Evolutionary conservation across 2,888 invertebrate species (phyloP).

Genomic region (Anorthoa munda): DNA sequence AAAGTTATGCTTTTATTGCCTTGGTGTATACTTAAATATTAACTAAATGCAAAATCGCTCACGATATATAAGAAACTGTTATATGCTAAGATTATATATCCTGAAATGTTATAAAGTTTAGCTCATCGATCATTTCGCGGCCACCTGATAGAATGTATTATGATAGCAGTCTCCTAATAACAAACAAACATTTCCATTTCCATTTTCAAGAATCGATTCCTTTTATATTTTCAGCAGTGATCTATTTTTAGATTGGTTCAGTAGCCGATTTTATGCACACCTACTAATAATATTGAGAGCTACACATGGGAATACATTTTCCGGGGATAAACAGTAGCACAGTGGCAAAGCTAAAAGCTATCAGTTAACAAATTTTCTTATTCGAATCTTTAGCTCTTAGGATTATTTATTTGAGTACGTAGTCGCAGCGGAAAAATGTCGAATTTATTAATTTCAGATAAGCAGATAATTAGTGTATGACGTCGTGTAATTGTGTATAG

Average conservation of each 20-base stretch:
- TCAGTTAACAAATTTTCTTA: background rate
- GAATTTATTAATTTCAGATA: too few species aligned
- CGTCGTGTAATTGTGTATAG: too few species aligned
- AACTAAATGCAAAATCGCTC: constrained; percentile 42
- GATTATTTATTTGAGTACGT: too few species aligned
- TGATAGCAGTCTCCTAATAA: constrained; percentile 1
- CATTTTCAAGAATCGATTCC: background rate
- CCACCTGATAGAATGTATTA: constrained; percentile 11
- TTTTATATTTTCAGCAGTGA: background rate
- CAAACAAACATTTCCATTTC: constrained; percentile 18
- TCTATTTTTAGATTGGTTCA: background rate
- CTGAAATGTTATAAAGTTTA: constrained; percentile 11
- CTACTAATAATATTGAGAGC: background rate
- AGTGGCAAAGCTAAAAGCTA: background rate
- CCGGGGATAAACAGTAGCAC: too few species aligned
- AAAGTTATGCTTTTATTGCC: constrained; percentile 74
- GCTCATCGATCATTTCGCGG: constrained; percentile 6
- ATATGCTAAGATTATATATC: constrained; percentile 3
- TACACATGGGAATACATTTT: too few species aligned
- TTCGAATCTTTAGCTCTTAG: too few species aligned
- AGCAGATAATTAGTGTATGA: too few species aligned
- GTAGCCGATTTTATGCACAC: background rate
- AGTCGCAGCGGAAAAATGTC: too few species aligned
- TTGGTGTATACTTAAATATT: constrained; percentile 44
- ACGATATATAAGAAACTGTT: constrained; percentile 13